These are phyloP conservation scores for Bombus affinis DNA, from an alignment of 1,140 invertebrate genomes.

Conservation along the genomic window DNA sequence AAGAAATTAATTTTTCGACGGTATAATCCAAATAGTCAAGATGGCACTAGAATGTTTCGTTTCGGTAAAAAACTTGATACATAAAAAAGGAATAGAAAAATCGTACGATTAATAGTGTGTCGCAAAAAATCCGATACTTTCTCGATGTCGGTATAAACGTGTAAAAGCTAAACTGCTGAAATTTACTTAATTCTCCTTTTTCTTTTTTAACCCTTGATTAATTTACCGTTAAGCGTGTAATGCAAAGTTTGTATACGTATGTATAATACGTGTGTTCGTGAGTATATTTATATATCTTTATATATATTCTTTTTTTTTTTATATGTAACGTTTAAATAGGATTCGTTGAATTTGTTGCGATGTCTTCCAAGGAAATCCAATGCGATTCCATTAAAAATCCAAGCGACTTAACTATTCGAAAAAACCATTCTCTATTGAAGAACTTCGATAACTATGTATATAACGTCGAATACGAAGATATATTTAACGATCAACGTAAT, in stretches of 20 bases:
- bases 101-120: conserved; percentile 48
- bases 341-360: conserved; percentile 49
- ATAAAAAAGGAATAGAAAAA: conserved; percentile 55
- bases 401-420: conserved; percentile 6
- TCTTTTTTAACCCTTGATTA: conserved; percentile 13
- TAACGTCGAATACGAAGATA: background rate
- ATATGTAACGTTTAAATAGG: conserved; percentile 33
- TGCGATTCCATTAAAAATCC: background rate
- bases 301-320: background rate
- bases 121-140: conserved; percentile 56
- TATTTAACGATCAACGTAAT: conserved; percentile 8
- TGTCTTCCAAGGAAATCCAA: conserved; percentile 8
- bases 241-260: background rate
- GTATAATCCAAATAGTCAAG: background rate
- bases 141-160: conserved; percentile 52
- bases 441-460: background rate
- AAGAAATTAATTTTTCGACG: background rate
- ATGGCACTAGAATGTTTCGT: conserved; percentile 21
- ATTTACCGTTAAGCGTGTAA: conserved; percentile 32
- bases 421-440: background rate
- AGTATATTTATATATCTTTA: conserved; percentile 19
- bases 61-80: conserved; percentile 37
- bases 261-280: background rate
- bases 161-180: conserved; percentile 50
- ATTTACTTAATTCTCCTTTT: conserved; percentile 21